Evolutionary conservation across 1,140 invertebrate genomes (phyloP).

Genomic region (Ips typographus): DNA sequence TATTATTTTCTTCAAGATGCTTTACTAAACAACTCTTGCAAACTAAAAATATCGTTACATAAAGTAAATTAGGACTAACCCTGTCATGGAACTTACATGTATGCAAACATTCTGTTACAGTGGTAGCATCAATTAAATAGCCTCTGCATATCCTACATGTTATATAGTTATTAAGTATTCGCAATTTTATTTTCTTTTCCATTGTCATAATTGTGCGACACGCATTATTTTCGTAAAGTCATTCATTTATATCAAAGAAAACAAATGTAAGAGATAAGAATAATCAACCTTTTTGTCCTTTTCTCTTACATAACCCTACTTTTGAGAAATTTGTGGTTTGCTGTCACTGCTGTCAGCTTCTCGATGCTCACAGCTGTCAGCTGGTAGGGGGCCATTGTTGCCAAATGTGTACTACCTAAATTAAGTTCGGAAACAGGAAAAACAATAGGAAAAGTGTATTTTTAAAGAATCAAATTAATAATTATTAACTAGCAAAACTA

Average conservation of each 20-base stretch:
- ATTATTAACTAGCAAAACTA: too few species aligned
- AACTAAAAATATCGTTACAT: conserved; percentile 59
- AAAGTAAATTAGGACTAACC: background rate
- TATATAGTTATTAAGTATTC: conserved; percentile 89
- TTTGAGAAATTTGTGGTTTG: too few species aligned
- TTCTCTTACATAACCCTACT: too few species aligned
- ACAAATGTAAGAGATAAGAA: too few species aligned
- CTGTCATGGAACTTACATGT: conserved; percentile 67
- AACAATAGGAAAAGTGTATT: too few species aligned
- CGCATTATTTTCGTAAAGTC: background rate
- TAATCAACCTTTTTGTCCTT: too few species aligned
- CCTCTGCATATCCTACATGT: conserved; percentile 95
- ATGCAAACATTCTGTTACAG: conserved; percentile 96
- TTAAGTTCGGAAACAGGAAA: too few species aligned
- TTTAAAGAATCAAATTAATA: too few species aligned
- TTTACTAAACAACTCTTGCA: conserved; percentile 98
- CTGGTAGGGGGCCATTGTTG: too few species aligned
- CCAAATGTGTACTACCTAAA: too few species aligned
- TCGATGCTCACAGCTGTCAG: too few species aligned
- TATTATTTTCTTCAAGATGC: conserved; percentile 95
- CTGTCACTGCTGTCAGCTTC: too few species aligned
- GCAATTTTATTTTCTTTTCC: conserved; percentile 88
- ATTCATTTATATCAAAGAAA: background rate
- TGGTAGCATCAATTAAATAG: conserved; percentile 97
- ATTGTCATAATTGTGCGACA: conserved; percentile 56